Evolutionary conservation across 2,797 vertebrate species (phyloP), one percentile per base, ranked within the genome.

Genomic region (Allobates femoralis): DNA sequence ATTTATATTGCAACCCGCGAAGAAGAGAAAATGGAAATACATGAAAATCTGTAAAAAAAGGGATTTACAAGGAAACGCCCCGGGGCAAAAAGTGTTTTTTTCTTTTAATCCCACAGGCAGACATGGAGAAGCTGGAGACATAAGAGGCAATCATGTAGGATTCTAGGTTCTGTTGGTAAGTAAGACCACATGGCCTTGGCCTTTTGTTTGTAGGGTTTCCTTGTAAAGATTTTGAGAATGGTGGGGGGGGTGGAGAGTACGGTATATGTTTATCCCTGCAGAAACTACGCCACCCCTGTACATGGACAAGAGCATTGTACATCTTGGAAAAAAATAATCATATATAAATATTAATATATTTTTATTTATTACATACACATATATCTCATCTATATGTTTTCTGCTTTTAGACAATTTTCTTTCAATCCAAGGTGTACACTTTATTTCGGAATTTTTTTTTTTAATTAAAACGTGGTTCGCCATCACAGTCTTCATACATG

Each of bases 101-200:
- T 41, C 62, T 50, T 34, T 37, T 73, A 18, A 41, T 23, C 18
- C 46, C 51, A 28, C 1, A 41, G 58, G 32, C 71, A 82, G 71
- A 46, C 58, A 26, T 71, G 23, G 16, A 69, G 16, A 56, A 28
- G 30, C 30, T 67, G 10, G 18, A 51, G 28, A 12, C 50, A 1
- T 53, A 67, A 66, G 18, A 30, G 5, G 1, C 0, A 41, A 67
- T 30, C 32, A 34, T 69, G 32, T 32, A 58, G 30, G n/a, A 41
- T 7, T 30, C 30, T 34, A 28, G 14, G 51, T 5, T 55, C 16
- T 30, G 51, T 60, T 37, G 30, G 34, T 28, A 64, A 64, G 26
- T 75, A 53, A 64, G 78, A 67, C 53, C 83, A 79, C 30, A 85
- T 82, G 66, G 81, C 67, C 34, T 75, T n/a, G n/a, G n/a, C n/a